phyloP scores from a whole-genome alignment of 2,888 invertebrate species.

The Chirona hameri region DNA sequence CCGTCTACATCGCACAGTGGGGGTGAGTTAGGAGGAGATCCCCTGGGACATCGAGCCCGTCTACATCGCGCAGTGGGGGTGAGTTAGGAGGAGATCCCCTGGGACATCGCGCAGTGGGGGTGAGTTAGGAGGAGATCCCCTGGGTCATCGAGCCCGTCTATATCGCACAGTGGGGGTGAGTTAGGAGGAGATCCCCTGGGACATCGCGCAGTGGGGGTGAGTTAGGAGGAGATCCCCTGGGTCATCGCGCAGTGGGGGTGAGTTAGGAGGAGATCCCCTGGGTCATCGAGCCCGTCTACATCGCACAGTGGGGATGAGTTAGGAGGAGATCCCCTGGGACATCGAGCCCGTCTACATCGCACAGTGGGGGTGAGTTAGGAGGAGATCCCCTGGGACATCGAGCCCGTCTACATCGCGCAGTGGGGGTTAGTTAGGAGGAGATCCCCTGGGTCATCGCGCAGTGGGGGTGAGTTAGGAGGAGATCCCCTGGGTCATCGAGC shows the following conservation, averaged over 20 bases:
- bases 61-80: constrained; percentile 99
- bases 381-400: constrained; percentile 99
- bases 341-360: constrained; percentile 99
- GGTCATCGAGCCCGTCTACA: constrained; percentile 98
- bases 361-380: constrained; percentile 92
- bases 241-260: constrained; percentile 99
- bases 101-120: constrained; percentile 99
- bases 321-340: constrained; percentile 98
- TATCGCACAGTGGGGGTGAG: constrained; percentile 97
- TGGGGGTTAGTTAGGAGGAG: constrained; percentile 93
- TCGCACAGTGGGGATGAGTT: constrained; percentile 95
- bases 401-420: constrained; percentile 98
- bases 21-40: constrained; percentile 89
- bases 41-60: constrained; percentile 99
- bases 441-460: constrained; percentile 99
- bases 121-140: constrained; percentile 88
- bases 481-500: constrained; percentile 99
- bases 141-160: constrained; percentile 99
- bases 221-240: constrained; percentile 95
- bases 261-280: constrained; percentile 93
- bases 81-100: constrained; percentile 89
- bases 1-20: constrained; percentile 99
- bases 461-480: constrained; percentile 93
- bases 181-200: constrained; percentile 97
- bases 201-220: constrained; percentile 99